phyloP scores from a whole-genome alignment of 2,113 vertebrate species.

The Paramisgurnus dabryanus region DNA sequence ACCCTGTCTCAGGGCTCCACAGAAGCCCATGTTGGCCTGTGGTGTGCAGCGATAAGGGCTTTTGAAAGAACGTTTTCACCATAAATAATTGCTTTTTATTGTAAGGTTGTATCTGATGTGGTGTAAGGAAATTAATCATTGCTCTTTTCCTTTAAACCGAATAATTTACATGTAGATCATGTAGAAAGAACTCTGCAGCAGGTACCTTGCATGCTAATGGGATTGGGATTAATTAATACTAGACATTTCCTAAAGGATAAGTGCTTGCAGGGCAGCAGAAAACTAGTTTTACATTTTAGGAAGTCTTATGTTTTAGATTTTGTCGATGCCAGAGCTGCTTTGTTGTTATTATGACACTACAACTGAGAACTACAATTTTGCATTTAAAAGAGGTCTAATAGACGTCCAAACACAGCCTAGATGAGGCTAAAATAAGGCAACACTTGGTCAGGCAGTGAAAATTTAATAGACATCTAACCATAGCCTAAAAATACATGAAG shows the following conservation, averaged over 20 bases:
- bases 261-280: not conserved
- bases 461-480: too few species aligned
- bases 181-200: not conserved
- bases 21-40: not conserved
- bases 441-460: too few species aligned
- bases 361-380: too few species aligned
- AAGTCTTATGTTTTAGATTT: not conserved
- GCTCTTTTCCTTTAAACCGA: not conserved
- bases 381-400: too few species aligned
- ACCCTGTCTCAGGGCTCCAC: not conserved
- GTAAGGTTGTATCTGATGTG: constrained; percentile 12
- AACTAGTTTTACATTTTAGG: not conserved
- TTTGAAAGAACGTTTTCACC: constrained; percentile 18
- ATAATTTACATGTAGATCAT: not conserved
- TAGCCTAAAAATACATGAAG: too few species aligned
- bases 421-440: too few species aligned
- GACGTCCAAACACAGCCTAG: too few species aligned
- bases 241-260: not conserved
- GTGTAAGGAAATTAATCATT: not conserved
- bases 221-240: not conserved
- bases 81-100: constrained; percentile 35
- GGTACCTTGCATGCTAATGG: not conserved
- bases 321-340: too few species aligned
- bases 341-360: too few species aligned
- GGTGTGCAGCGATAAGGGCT: constrained; percentile 15